These are phyloP conservation scores for Austrolebias charrua DNA, from an alignment of 2,797 vertebrate genomes.

Conservation along the genomic window DNA sequence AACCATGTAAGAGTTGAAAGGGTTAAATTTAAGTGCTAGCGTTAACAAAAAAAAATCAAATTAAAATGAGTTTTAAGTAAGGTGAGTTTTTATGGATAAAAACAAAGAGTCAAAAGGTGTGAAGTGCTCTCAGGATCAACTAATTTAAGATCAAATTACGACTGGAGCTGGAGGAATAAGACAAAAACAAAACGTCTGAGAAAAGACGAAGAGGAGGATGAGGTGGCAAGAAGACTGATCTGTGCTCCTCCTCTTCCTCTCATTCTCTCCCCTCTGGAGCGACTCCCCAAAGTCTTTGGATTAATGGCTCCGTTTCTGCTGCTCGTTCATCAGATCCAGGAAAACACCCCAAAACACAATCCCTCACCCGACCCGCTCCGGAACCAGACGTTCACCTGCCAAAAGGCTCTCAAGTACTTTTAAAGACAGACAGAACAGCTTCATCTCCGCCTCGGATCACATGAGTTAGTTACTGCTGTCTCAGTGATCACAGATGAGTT, in stretches of 20 bases:
- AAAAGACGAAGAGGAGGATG: conserved; percentile 45
- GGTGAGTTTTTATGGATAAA: too few species aligned
- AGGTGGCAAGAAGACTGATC: conserved; percentile 77
- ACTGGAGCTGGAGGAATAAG: too few species aligned
- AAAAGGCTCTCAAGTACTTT: conserved; percentile 53
- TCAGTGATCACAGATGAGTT: too few species aligned
- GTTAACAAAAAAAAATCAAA: too few species aligned
- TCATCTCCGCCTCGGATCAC: conserved; percentile 42
- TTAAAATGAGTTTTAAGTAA: too few species aligned
- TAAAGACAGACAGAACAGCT: conserved; percentile 49
- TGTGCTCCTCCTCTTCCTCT: conserved; percentile 63
- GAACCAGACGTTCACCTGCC: conserved; percentile 61
- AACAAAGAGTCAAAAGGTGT: too few species aligned
- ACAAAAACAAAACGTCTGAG: too few species aligned
- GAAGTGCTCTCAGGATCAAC: too few species aligned
- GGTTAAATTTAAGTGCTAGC: too few species aligned
- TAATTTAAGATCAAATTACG: too few species aligned
- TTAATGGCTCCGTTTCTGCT: conserved; percentile 81
- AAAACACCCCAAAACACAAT: conserved; percentile 62
- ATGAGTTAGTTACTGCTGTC: too few species aligned
- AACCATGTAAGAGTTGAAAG: too few species aligned
- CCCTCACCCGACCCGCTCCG: conserved; percentile 46
- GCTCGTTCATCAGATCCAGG: conserved; percentile 77
- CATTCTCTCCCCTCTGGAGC: conserved; percentile 52
- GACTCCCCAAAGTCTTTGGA: conserved; percentile 80